Conservation (phyloP, 2,113 vertebrate species). For the Tyto alba region DNA sequence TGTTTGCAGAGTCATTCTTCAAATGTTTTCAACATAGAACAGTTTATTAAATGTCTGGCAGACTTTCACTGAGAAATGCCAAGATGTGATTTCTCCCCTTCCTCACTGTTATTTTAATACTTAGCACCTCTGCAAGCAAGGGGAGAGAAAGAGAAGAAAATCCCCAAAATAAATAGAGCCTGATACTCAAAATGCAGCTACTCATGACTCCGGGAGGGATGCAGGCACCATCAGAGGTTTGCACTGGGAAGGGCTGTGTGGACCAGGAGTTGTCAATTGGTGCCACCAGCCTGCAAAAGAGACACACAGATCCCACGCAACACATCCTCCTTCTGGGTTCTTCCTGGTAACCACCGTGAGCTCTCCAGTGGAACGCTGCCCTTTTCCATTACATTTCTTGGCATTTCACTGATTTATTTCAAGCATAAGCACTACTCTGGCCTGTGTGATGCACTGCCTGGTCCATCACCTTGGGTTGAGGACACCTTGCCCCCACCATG, state of each 20-base stretch:
- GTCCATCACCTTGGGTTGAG: background rate
- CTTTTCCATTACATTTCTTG: background rate
- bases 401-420: background rate
- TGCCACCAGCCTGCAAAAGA: background rate
- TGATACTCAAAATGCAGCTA: background rate
- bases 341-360: background rate
- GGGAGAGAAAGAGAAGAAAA: background rate
- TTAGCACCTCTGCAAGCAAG: background rate
- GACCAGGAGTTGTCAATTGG: accelerated
- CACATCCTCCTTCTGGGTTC: background rate
- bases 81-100: conserved; percentile 27
- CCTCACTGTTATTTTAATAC: background rate
- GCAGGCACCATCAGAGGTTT: background rate
- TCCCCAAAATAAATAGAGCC: background rate
- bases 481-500: background rate
- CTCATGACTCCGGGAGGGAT: background rate
- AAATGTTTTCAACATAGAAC: conserved; percentile 38
- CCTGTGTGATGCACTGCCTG: background rate
- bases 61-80: conserved; percentile 24
- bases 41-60: conserved; percentile 44
- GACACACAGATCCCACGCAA: accelerated
- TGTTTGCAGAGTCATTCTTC: conserved; percentile 55
- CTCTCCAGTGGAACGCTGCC: background rate
- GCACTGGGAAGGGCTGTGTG: background rate
- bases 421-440: background rate